Evolutionary conservation across 2,113 vertebrate genomes (phyloP), one percentile per base, ranked within the genome.

Genomic region (Pyrgilauda ruficollis): DNA sequence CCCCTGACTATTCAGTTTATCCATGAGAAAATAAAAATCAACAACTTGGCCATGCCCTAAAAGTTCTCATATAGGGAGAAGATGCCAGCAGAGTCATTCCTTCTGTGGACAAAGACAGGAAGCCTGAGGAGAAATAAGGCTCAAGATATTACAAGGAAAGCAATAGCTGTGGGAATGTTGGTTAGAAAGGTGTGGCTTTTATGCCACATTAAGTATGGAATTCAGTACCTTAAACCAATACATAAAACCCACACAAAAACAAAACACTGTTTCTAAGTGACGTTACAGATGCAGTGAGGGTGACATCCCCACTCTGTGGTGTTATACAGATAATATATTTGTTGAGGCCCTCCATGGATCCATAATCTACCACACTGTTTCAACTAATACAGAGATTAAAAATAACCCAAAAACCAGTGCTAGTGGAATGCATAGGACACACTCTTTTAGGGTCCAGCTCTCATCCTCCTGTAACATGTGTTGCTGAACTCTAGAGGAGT

Each of bases 71-170:
- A 58, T 7, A 53, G 15, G 15, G 56, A 79, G 18, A 87, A 94
- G 81, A 87, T 46, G 81, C 62, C 91, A 95, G 33, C 20, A 17
- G 52, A 87, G 41, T 82, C 4, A 73, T 47, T 87, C 66, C 66
- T 84, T 85, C 63, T 89, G 56, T 8, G 5, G 68, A 95, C 81
- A 96, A 94, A 93, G 44, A 46, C 87, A 79, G 81, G 84, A 94
- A 97, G 56, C 26, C 68, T 84, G 77, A 79, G 35, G 26, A 83
- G n/a, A 95, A 95, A 53, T 79, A 72, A 76, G 9, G 53, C 46
- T 35, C 44, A 79, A 84, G 59, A 87, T 69, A 93, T 24, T 52
- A 84, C 23, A 79, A 55, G 14, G 26, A 94, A 87, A 92, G 49
- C n/a, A 84, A 82, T 28, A 89, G 53, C 30, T 52, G 87, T 20